Evolutionary conservation across 92 coral and sea anemone species (phyloP), one percentile per base, ranked within the genome.

Genomic region (Actinostola sp.): DNA sequence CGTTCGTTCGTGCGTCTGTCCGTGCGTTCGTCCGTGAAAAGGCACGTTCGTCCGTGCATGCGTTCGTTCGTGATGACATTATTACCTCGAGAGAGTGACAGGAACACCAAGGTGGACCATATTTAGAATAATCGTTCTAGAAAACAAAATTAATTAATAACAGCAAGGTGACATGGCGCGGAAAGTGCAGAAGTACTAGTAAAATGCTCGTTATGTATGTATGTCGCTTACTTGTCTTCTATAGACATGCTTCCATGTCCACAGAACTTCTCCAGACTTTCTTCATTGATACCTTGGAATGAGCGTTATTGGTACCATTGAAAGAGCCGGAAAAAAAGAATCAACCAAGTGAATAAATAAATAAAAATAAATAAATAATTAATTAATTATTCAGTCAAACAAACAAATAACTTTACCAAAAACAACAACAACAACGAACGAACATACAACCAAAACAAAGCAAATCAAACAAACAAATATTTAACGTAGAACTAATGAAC

Each of bases 31-130:
- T n/a, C n/a, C n/a, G n/a, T n/a, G n/a, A n/a, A n/a, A n/a, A n/a
- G n/a, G n/a, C n/a, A n/a, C n/a, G n/a, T n/a, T n/a, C n/a, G n/a
- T n/a, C n/a, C n/a, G n/a, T n/a, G n/a, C n/a, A n/a, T n/a, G n/a
- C n/a, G n/a, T n/a, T n/a, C n/a, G n/a, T n/a, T 36, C 42, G 42
- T 36, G 6, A 36, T 36, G 6, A 36, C 12, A 17, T 30, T 70
- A 87, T 70, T 72, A 93, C 98, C 76, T 89, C 98, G n/a, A 81
- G 89, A n/a, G n/a, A 14, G 80, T 66, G 31, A 93, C 82, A 21
- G 94, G 98, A 0, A 93, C 88, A 52, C 94, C 94, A 72, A 93
- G 95, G 63, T 93, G 75, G 15, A 90, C 88, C 97, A 93, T 91
- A 73, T 93, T 93, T 74, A 62, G 77, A 61, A 93, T 91, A 25